Evolutionary conservation across 2,113 vertebrate genomes (phyloP).

Genomic region (Geococcyx californianus): DNA sequence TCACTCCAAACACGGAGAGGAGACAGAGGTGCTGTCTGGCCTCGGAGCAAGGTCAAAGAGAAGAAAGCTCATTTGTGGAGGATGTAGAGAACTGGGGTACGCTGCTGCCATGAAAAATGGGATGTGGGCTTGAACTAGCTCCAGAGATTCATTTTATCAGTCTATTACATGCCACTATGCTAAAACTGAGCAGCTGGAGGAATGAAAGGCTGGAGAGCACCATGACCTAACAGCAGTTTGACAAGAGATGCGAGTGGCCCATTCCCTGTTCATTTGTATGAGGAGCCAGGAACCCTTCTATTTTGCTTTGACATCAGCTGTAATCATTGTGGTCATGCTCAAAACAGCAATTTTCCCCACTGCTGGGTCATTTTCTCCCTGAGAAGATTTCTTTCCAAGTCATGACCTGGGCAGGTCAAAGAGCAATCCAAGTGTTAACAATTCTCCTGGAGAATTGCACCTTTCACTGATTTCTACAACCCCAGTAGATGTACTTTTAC

Average conservation of each 20-base stretch:
- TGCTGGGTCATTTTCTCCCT: background rate
- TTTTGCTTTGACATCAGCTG: background rate
- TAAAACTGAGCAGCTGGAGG: background rate
- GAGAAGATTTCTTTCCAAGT: background rate
- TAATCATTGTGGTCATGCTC: background rate
- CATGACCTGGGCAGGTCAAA: background rate
- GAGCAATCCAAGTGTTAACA: background rate
- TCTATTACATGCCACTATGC: background rate
- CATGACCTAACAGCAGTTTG: background rate
- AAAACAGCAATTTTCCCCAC: background rate
- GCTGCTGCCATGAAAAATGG: background rate
- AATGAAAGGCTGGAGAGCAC: background rate
- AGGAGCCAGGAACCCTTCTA: background rate
- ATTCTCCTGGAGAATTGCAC: background rate
- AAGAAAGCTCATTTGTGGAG: background rate
- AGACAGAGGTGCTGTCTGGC: background rate
- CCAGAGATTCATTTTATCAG: background rate
- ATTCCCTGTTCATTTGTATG: background rate
- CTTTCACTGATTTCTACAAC: background rate
- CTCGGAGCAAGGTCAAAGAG: background rate
- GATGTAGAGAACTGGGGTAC: background rate
- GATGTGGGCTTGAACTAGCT: background rate
- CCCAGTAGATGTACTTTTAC: background rate
- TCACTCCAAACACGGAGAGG: background rate
- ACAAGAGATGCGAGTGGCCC: background rate